Base-by-base conservation (phyloP, 2,888 invertebrate species). In the Cantharis rustica region DNA sequence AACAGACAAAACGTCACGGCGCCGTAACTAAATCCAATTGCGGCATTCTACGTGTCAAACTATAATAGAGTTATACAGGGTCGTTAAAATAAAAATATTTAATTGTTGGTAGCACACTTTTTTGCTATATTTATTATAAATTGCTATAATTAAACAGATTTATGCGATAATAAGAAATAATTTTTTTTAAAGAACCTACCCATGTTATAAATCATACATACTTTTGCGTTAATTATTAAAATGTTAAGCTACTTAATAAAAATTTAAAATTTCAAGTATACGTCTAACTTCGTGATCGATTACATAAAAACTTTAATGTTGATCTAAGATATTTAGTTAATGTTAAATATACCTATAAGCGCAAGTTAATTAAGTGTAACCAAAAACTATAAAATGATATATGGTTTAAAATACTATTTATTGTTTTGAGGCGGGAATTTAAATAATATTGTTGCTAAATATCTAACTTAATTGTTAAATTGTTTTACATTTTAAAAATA, bases 391-490 rank as follows among this genome's bases (percentile, higher is more conserved):
- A 31, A 23, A 20, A 68, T 61, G 47, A 23, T 68, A 72, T 64
- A 68, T 66, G 17, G 72, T 15, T 66, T 61, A 72, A 64, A 63
- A 47, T 10, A 66, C 27, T 72, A 72, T 72, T 68, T 69, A 61
- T 73, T 69, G 63, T 70, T 69, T 69, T 69, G 69, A 23, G 74
- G 74, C 74, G 74, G 62, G 63, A 27, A 66, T 74, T 70, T 70
- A 70, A 69, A 74, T 74, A 69, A 69, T 69, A 64, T 17, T 16
- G 16, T 26, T 64, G 62, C 27, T 64, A 74, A 74, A 63, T 70
- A 74, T 13, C 69, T 31, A 31, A 68, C 62, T 68, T 26, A 62
- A 73, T 73, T 73, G 69, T 69, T 69, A 74, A 70, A 73, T 73
- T 73, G 63, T 68, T 73, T 63, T 62, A 23, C 16, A 20, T 69